Evolutionary conservation across 2,888 invertebrate species (phyloP).

Genomic region (Hypena proboscidalis): DNA sequence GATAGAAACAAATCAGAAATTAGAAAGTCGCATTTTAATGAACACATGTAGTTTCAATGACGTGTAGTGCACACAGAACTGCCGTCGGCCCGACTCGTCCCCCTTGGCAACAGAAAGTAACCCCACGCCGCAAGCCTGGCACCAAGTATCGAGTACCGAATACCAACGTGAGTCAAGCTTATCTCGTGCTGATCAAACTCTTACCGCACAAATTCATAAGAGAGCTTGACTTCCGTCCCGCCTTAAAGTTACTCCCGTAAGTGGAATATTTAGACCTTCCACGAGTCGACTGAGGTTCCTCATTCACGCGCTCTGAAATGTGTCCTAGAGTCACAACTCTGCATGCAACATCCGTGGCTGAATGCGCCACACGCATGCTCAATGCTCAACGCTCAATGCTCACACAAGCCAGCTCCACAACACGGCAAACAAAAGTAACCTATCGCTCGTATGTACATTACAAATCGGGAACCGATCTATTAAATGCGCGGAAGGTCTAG

Average conservation of each 20-base stretch:
- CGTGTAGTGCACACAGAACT: neutral
- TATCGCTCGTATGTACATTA: constrained; percentile 50
- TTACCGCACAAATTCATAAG: constrained; percentile 98
- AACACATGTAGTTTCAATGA: constrained; percentile 54
- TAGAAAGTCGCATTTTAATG: too few relatives aligned
- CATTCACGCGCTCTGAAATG: constrained; percentile 94
- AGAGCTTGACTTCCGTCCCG: constrained; percentile 95
- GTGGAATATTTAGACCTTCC: constrained; percentile 93
- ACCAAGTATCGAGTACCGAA: constrained; percentile 69
- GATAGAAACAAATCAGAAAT: too few relatives aligned
- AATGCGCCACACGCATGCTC: constrained; percentile 22
- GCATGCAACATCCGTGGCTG: constrained; percentile 33
- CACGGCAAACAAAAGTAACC: constrained; percentile 70
- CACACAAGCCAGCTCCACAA: constrained; percentile 62
- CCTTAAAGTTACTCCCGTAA: constrained; percentile 94
- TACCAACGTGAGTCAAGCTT: constrained; percentile 73
- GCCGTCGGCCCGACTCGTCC: constrained; percentile 44
- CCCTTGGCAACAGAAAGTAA: constrained; percentile 68
- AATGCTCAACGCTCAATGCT: constrained; percentile 62
- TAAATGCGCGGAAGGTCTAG: constrained; percentile 80
- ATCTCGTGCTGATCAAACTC: constrained; percentile 80
- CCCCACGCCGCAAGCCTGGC: constrained; percentile 81
- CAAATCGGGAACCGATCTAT: constrained; percentile 64
- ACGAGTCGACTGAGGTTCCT: constrained; percentile 91
- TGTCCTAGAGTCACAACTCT: constrained; percentile 78